Evolutionary conservation across 1,140 invertebrate species (phyloP).

Genomic region (Drosophila micromelanica): DNA sequence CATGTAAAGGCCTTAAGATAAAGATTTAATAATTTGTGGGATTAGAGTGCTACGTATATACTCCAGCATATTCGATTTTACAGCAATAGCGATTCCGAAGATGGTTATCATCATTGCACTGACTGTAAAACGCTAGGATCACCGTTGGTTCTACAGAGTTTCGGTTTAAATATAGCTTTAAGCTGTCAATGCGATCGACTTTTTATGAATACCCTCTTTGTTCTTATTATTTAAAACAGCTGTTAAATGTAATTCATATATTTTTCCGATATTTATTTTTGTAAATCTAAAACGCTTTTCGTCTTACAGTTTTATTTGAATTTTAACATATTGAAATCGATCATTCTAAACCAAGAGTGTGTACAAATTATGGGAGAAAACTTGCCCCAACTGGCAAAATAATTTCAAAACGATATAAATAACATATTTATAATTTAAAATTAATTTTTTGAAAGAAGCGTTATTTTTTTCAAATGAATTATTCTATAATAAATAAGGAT

Average conservation of each 20-base stretch:
- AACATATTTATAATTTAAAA: constrained; percentile 9
- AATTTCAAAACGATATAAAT: constrained; percentile 1
- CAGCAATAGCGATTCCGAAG: no score
- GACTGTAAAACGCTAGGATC: no score
- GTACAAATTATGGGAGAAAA: constrained; percentile 1
- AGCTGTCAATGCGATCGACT: no score
- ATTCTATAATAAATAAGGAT: constrained; percentile 41
- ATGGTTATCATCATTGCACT: no score
- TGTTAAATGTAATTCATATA: not conserved
- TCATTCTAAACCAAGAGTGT: not conserved
- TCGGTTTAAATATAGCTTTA: no score
- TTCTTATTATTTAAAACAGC: no score
- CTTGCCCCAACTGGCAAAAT: not conserved
- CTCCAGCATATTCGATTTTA: no score
- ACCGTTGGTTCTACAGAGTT: no score
- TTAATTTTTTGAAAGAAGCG: constrained; percentile 13
- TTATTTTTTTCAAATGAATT: constrained; percentile 9
- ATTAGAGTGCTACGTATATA: no score
- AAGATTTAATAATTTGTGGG: not conserved
- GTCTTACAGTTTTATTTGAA: not conserved
- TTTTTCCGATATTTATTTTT: not conserved
- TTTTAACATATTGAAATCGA: not conserved
- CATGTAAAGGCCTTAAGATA: no score
- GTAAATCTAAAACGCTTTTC: not conserved
- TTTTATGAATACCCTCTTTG: no score